Evolutionary conservation across 2,888 invertebrate species (phyloP), one percentile per base, ranked within the genome.

Genomic region (Heliconius hortense): DNA sequence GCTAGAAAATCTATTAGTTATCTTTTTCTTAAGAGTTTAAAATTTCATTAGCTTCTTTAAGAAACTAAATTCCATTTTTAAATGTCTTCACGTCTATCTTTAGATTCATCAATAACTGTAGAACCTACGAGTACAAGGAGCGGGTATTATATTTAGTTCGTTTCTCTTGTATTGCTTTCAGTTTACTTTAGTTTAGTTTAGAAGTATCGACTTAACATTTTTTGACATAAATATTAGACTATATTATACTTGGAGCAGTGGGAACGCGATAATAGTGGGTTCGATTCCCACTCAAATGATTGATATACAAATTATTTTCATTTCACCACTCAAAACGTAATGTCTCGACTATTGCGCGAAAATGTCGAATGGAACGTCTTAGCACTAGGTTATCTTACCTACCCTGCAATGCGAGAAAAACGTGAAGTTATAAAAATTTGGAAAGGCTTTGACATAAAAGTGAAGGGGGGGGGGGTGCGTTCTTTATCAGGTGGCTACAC

Each of bases 101-200:
- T 48, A 67, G 43, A 48, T 43, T 67, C 67, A 67, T 67, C 48
- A 67, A 67, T 67, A 28, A 67, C 67, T 15, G 24, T 63, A 21
- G 63, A 48, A 67, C 48, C 67, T 48, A 4, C 43, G 48, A 26
- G 48, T 48, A 4, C 43, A 67, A 26, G 48, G 26, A 67, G 48
- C 67, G 67, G 67, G 43, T 26, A 43, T 67, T 67, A 21, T 26
- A 28, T 26, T 67, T 67, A 48, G 48, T 10, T 67, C 48, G 67
- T 26, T 67, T 43, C 67, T 67, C 48, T 67, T 67, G 26, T 18
- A 43, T 8, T 18, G 48, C 67, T 67, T 67, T 26, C 10, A 28
- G 26, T 67, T 67, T 26, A 67, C 43, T 67, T 8, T 35, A 35
- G 31, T 35, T 35, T 48, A 67, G 48, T 35, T 35, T 26, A 67